Conservation (phyloP, 2,888 invertebrate genomes). For the Drepana falcataria region DNA sequence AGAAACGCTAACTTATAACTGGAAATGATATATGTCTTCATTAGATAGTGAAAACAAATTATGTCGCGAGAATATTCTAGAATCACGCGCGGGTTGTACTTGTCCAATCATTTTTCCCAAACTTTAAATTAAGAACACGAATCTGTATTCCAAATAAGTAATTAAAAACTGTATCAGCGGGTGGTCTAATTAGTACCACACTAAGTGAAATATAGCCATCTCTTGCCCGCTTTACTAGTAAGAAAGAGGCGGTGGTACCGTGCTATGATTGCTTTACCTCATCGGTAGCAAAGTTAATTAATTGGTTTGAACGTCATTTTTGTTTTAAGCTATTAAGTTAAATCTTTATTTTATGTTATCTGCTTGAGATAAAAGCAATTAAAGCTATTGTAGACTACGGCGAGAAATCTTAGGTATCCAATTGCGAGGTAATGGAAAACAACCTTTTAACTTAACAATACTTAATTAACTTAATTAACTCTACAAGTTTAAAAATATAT, state of each 20-base stretch:
- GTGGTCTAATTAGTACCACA: constrained; percentile 48
- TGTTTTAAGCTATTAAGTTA: constrained; percentile 14
- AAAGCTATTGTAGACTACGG: too few relatives aligned
- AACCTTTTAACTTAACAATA: too few relatives aligned
- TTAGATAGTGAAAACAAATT: too few relatives aligned
- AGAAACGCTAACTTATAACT: too few relatives aligned
- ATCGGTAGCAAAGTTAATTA: constrained; percentile 32
- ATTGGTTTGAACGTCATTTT: constrained; percentile 35
- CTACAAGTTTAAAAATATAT: too few relatives aligned
- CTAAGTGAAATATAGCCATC: constrained; percentile 16
- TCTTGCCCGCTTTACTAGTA: constrained; percentile 5
- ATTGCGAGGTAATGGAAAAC: too few relatives aligned
- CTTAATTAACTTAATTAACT: too few relatives aligned
- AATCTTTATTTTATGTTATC: background rate
- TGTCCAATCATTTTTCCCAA: constrained; percentile 6
- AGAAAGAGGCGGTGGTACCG: constrained; percentile 18
- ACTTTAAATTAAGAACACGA: constrained; percentile 15
- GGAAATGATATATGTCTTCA: too few relatives aligned
- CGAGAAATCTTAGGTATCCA: too few relatives aligned
- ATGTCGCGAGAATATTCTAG: too few relatives aligned
- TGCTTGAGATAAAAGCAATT: background rate
- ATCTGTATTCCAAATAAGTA: constrained; percentile 19
- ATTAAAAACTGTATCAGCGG: constrained; percentile 36
- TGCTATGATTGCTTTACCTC: constrained; percentile 12
- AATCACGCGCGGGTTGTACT: too few relatives aligned